phyloP scores from a whole-genome alignment of 2,113 vertebrate genomes.

The Lepidothrix coronata region DNA sequence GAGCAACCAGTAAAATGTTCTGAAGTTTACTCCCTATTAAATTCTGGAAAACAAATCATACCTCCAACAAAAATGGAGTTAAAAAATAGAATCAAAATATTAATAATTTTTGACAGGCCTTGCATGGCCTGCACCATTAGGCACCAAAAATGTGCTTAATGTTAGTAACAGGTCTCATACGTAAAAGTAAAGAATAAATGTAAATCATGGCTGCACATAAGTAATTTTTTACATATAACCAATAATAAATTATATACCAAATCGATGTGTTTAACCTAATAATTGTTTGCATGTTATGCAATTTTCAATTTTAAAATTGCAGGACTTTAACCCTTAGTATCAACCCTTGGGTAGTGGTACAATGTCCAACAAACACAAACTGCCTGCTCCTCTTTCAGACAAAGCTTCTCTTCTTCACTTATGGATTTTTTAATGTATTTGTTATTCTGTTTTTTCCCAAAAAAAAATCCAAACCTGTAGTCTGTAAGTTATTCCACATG shows the following conservation, averaged over 20 bases:
- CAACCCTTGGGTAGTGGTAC: neutral
- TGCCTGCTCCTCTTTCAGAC: neutral
- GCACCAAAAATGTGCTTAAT: neutral
- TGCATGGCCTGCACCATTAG: neutral
- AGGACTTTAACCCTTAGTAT: neutral
- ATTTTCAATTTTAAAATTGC: neutral
- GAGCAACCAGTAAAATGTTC: neutral
- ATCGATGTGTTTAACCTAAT: neutral
- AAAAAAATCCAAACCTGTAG: neutral
- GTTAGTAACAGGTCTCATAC: neutral
- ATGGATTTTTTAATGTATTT: neutral
- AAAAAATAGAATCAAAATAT: conserved; percentile 8
- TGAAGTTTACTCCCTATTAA: conserved; percentile 35
- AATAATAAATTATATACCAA: neutral
- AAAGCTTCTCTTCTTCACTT: neutral
- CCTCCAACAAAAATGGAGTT: neutral
- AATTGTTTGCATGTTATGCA: neutral
- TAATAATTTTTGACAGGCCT: neutral
- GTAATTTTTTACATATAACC: neutral
- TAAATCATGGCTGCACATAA: neutral
- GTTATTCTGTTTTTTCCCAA: neutral
- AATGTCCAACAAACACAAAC: neutral
- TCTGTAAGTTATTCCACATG: neutral
- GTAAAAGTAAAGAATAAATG: neutral
- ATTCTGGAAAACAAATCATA: conserved; percentile 43